Base-by-base conservation (phyloP, 2,797 vertebrate species). In the Picus viridis region DNA sequence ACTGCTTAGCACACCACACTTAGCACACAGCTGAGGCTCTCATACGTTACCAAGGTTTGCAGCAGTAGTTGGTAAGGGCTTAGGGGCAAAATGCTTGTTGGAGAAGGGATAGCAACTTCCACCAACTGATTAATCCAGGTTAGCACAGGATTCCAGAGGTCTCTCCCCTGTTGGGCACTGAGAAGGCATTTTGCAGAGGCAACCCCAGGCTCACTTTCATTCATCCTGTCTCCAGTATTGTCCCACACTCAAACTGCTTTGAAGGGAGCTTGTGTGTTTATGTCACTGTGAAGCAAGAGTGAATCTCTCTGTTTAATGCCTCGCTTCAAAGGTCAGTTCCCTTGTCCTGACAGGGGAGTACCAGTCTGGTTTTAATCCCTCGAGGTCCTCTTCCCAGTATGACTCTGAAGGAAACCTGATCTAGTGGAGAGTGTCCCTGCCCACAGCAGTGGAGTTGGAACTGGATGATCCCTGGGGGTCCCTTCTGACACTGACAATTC, bases 31-130 rank as follows among this genome's bases (percentile, higher is more conserved):
- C 18, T 30, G 30, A 49, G 34, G 45, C 49, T 71, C 73, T 39
- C n/a, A 7, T 0, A 12, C 9, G 9, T 27, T 16, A 70, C 10
- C 4, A 4, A 49, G 49, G 30, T 30, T 71, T 1, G 2, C 0
- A 83, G 64, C 43, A 80, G 39, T 27, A 63, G 22, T 67, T 29
- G 45, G 8, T 11, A 77, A 92, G 51, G 71, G 17, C 27, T 80
- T 15, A n/a, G 18, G 15, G 51, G 15, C 73, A 77, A 74, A 92
- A 72, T 18, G 36, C 27, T 61, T 29, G 13, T 70, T 24, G 29
- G 7, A 86, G 16, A 86, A 82, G 30, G 29, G 23, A 17, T 3
- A 73, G 34, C 8, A 62, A 26, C 36, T 86, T 59, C 76, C 59
- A 73, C 19, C 18, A 34, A 73, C 12, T n/a, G 16, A 73, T 22